phyloP scores from a whole-genome alignment of 2,888 invertebrate genomes.

The Eupelmus urozonus region DNA sequence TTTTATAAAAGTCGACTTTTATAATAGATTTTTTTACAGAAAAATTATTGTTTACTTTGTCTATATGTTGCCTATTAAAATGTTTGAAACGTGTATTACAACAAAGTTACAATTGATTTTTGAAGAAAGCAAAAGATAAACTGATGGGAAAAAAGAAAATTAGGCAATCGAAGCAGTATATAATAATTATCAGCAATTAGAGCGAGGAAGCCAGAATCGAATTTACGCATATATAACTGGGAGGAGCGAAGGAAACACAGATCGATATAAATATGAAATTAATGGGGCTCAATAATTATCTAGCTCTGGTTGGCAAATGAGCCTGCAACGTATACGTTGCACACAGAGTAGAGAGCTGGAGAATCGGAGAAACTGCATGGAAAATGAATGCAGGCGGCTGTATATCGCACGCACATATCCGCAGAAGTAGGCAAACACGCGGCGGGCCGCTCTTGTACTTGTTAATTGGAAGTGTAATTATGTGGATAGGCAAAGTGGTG shows the following conservation, averaged over 20 bases:
- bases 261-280: conserved; percentile 42
- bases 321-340: background rate
- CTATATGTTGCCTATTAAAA: too few species aligned
- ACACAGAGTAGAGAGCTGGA: background rate
- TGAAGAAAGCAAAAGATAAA: too few species aligned
- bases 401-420: background rate
- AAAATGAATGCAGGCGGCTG: conserved; percentile 10
- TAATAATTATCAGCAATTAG: background rate
- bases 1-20: too few species aligned
- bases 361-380: background rate
- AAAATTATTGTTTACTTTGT: too few species aligned
- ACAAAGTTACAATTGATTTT: too few species aligned
- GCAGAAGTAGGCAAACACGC: background rate
- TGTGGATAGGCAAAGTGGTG: conserved; percentile 24
- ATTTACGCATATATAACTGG: background rate
- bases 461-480: conserved; percentile 43
- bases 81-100: too few species aligned
- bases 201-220: conserved; percentile 11
- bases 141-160: background rate
- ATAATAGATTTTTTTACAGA: too few species aligned
- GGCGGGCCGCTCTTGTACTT: conserved; percentile 25
- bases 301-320: background rate
- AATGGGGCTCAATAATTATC: conserved; percentile 32
- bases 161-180: background rate
- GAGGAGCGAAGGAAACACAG: too few species aligned